Evolutionary conservation across 2,113 vertebrate species (phyloP).

Genomic region (Pelodiscus sinensis): DNA sequence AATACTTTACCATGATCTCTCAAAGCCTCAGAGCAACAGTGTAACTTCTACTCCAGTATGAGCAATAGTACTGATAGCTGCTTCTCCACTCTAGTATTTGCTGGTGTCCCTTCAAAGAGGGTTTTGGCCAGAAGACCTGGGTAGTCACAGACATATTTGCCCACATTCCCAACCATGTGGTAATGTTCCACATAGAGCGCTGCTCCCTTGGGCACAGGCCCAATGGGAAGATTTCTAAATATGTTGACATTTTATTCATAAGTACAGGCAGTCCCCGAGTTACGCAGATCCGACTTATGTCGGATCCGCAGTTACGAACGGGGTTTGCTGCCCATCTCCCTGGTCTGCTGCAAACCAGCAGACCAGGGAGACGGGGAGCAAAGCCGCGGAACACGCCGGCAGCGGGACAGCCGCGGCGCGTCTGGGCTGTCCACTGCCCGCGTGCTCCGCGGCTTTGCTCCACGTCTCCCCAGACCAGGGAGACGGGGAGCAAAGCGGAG

Average conservation of each 20-base stretch:
- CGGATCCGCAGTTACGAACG: too few relatives aligned
- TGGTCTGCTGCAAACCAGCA: too few relatives aligned
- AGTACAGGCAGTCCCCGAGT: too few relatives aligned
- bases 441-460: too few relatives aligned
- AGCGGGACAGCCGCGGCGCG: too few relatives aligned
- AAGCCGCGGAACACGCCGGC: too few relatives aligned
- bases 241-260: constrained; percentile 1
- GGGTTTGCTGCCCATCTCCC: too few relatives aligned
- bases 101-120: not conserved
- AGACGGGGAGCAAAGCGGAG: too few relatives aligned
- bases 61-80: not conserved
- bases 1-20: not conserved
- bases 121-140: not conserved
- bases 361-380: too few relatives aligned
- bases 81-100: not conserved
- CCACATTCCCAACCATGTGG: not conserved
- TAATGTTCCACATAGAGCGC: not conserved
- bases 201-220: not conserved
- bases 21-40: not conserved
- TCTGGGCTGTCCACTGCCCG: too few relatives aligned
- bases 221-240: constrained; percentile 31
- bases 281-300: too few relatives aligned
- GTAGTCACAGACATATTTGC: not conserved
- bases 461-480: too few relatives aligned
- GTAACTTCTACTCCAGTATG: not conserved